These are phyloP conservation scores for Macrosteles quadrilineatus DNA, from an alignment of 1,140 invertebrate species.

Conservation along the genomic window DNA sequence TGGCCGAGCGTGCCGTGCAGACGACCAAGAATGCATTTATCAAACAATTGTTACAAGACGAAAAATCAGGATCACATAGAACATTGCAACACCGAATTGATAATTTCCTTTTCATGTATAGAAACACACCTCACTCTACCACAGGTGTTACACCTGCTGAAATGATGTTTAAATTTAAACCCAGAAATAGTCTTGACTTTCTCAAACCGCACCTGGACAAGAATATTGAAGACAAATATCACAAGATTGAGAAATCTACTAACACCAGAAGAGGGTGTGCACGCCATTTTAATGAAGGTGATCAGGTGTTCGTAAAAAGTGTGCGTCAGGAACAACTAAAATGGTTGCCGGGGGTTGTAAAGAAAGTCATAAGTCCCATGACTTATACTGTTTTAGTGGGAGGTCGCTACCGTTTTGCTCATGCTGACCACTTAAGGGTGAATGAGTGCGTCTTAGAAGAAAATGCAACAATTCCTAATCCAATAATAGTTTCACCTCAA, in stretches of 20 bases:
- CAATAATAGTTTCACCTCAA: background rate
- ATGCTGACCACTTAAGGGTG: background rate
- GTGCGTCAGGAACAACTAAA: background rate
- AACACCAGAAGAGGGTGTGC: background rate
- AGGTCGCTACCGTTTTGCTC: background rate
- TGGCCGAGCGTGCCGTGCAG: slow-evolving; percentile 43
- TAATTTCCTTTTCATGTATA: slow-evolving; percentile 15
- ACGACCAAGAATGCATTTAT: slow-evolving; percentile 36
- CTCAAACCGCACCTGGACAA: background rate
- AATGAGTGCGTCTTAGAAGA: background rate
- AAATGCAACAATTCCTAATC: background rate
- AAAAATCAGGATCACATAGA: background rate
- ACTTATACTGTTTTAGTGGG: background rate
- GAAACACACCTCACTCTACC: slow-evolving; percentile 17
- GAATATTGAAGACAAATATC: background rate
- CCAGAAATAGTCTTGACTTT: background rate
- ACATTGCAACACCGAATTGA: background rate
- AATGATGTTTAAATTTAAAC: background rate
- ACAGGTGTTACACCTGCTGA: slow-evolving; percentile 10
- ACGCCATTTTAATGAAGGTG: background rate
- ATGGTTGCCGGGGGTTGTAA: background rate
- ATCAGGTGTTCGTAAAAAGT: background rate
- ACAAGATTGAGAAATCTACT: background rate
- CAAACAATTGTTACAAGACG: slow-evolving; percentile 11
- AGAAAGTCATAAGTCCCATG: background rate